Evolutionary conservation across 2,797 vertebrate species (phyloP).

Genomic region (Peromyscus aztecus): DNA sequence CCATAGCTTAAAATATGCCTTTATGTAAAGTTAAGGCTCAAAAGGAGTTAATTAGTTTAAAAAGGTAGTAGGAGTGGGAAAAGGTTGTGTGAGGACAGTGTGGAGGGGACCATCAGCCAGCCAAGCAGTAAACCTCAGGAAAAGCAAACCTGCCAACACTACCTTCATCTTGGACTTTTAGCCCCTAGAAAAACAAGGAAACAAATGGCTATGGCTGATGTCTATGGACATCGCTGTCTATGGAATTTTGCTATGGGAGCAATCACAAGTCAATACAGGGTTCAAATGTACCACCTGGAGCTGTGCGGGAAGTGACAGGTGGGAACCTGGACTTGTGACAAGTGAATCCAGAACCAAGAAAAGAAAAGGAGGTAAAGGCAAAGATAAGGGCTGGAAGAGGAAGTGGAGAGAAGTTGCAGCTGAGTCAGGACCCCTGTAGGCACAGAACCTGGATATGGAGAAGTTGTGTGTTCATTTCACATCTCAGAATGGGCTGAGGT

Average conservation of each 20-base stretch:
- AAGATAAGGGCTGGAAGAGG: background rate
- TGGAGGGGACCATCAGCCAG: background rate
- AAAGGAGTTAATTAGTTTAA: background rate
- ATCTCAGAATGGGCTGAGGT: background rate
- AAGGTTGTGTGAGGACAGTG: background rate
- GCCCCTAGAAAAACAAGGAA: background rate
- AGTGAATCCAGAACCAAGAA: background rate
- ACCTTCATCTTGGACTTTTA: background rate
- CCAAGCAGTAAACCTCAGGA: background rate
- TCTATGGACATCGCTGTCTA: background rate
- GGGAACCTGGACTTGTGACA: background rate
- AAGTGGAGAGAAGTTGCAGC: background rate
- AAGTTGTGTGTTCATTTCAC: background rate
- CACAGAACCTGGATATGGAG: background rate
- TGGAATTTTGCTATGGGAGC: too few species aligned
- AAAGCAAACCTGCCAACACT: background rate
- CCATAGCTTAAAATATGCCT: background rate
- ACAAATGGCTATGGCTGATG: background rate
- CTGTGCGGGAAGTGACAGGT: background rate
- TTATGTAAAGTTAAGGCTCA: background rate
- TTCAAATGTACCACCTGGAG: background rate
- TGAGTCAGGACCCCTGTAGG: accelerated
- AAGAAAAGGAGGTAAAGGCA: background rate
- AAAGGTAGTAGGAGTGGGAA: background rate
- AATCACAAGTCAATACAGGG: background rate